Conservation (phyloP, 1,140 invertebrate species). For the Pemphigus obesinymphae region DNA sequence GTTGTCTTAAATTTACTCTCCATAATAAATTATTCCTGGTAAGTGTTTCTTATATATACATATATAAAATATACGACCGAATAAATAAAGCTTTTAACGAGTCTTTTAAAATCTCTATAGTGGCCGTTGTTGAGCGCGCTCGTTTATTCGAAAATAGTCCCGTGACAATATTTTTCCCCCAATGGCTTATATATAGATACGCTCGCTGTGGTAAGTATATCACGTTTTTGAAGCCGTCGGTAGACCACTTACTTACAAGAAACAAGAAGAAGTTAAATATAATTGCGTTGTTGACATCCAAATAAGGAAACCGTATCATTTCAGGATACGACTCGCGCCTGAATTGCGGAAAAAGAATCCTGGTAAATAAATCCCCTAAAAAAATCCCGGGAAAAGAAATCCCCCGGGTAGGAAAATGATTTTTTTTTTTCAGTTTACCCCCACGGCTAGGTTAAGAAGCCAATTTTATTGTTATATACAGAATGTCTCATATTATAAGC, state of each 20-base stretch:
- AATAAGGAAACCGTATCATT: background rate
- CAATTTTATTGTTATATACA: no score
- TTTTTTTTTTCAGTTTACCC: no score
- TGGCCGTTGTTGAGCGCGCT: background rate
- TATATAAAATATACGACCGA: no score
- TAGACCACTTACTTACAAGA: background rate
- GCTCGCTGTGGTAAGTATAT: background rate
- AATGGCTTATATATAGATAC: background rate
- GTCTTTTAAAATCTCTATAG: slow-evolving; percentile 10
- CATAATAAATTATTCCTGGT: background rate
- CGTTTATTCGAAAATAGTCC: background rate
- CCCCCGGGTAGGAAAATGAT: no score
- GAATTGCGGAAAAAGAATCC: no score
- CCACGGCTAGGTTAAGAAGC: no score
- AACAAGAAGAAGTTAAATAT: background rate
- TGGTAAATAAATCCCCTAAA: no score
- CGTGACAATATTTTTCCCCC: background rate
- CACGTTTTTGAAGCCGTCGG: background rate
- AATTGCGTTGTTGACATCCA: background rate
- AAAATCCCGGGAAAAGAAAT: no score
- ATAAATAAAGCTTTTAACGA: background rate
- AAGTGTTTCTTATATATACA: slow-evolving; percentile 9
- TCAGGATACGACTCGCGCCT: no score
- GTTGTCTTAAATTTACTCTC: background rate
- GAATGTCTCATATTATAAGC: no score